Percentiles rank a stretch among this genome's conserved stretches.
Evolutionary conservation across 2,113 vertebrate species (phyloP).

Genomic region (Oncorhynchus masou): DNA sequence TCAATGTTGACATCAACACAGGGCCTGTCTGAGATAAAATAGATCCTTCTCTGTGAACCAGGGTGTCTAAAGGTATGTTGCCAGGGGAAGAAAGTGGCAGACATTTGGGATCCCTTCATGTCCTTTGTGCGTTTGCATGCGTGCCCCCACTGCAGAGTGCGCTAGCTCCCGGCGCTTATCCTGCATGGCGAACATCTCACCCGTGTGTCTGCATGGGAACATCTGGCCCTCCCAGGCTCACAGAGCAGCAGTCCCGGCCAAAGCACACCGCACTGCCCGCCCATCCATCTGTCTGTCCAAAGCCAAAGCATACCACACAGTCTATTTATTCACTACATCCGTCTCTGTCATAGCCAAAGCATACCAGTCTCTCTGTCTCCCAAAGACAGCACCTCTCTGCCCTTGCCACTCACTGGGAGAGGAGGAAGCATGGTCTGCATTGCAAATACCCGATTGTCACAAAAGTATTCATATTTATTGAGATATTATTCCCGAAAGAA

Average conservation of each 20-base stretch:
- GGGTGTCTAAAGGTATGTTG: background rate
- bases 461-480: background rate
- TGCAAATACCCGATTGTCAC: background rate
- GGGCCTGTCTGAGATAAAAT: slow-evolving; percentile 5
- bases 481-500: background rate
- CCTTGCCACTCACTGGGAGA: too few relatives aligned
- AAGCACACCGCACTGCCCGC: slow-evolving; percentile 17
- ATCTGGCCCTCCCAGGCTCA: slow-evolving; percentile 54
- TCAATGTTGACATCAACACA: slow-evolving; percentile 58
- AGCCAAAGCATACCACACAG: too few relatives aligned
- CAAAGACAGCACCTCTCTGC: too few relatives aligned
- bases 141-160: background rate
- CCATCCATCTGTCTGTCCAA: slow-evolving; percentile 40
- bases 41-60: background rate
- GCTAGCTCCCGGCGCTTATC: slow-evolving; percentile 31
- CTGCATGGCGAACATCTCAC: slow-evolving; percentile 68
- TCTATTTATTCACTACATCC: too few relatives aligned
- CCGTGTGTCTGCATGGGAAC: slow-evolving; percentile 69
- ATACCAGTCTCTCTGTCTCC: too few relatives aligned
- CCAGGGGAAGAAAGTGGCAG: background rate
- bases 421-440: background rate
- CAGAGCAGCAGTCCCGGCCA: slow-evolving; percentile 17
- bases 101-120: background rate
- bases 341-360: too few relatives aligned
- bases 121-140: background rate